These are phyloP conservation scores for Stramonita haemastoma DNA, from an alignment of 2,888 invertebrate species.

Conservation along the genomic window DNA sequence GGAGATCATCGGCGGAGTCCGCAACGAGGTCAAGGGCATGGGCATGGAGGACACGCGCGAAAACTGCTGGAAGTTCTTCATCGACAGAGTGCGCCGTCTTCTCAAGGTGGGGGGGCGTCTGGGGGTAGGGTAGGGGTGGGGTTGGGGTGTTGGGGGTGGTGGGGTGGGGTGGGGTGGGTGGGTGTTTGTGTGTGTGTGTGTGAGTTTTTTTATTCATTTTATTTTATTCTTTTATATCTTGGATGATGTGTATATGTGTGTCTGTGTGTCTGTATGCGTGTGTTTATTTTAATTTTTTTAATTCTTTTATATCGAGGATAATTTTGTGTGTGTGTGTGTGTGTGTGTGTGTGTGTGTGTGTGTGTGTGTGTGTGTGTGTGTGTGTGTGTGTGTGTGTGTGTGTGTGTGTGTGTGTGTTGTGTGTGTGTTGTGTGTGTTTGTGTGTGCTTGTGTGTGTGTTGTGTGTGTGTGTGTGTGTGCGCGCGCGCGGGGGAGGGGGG, in stretches of 20 bases:
- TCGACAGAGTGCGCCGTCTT: conserved; percentile 90
- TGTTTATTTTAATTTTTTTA: too few species aligned
- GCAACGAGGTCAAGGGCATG: conserved; percentile 82
- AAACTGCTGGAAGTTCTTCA: conserved; percentile 98
- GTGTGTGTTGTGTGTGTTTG: not conserved
- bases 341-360: not conserved
- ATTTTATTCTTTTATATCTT: not conserved
- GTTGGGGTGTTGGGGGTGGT: not conserved
- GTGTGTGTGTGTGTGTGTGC: not conserved
- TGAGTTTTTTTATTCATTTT: not conserved
- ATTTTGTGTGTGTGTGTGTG: not conserved
- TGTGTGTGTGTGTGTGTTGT: not conserved
- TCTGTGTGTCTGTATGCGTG: not conserved
- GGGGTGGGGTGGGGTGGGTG: not conserved
- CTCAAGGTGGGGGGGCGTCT: conserved; percentile 78
- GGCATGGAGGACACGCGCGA: conserved; percentile 94
- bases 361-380: not conserved
- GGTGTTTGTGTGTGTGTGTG: not conserved
- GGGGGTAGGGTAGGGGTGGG: not conserved
- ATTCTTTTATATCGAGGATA: too few species aligned
- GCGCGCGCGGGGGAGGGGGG: too few species aligned
- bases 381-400: not conserved
- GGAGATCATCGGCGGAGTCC: conserved; percentile 91
- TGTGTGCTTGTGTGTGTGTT: not conserved
- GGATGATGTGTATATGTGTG: not conserved